Base-by-base conservation (phyloP, 2,113 vertebrate genomes). In the Crotophaga sulcirostris region DNA sequence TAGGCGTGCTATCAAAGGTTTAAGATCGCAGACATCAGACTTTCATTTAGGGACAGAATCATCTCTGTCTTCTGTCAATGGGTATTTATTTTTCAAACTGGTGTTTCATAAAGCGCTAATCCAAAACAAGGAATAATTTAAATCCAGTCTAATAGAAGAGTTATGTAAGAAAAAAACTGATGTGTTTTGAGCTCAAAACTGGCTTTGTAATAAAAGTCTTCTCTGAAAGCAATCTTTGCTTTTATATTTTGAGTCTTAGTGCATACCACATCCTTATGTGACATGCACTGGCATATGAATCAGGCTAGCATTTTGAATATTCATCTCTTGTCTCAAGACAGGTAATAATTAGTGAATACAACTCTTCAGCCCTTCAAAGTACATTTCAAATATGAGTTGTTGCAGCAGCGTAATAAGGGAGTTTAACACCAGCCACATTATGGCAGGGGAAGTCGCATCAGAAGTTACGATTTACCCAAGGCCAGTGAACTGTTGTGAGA, bases 261-360 rank as follows among this genome's bases (percentile, higher is more conserved):
- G 31, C 49, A 75, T 75, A 85, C 89, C 59, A 38, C 67, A 74
- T 84, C 28, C 76, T 95, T 92, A 60, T 89, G 69, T 93, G 92
- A 66, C 2, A 34, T 25, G 85, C 38, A 67, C 68, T 85, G 70
- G 62, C 56, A 58, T 89, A 87, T 92, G 94, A 96, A 96, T 93
- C 91, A 94, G 90, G 91, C 89, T 45, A 73, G 66, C 44, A 31
- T 75, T 93, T 95, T 96, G 93, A 94, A 94, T 95, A 96, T 96
- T 95, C 79, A 95, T 64, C 92, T 95, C n/a, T 74, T 84, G 84
- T 94, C 85, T 96, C 74, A 83, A 83, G 90, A 91, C 90, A 93
- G 91, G 94, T 96, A 96, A 90, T 95, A 95, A 97, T 97, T 97
- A 97, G 90, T 78, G 75, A 86, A 83, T 81, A 73, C 62, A 94